Conservation (phyloP, 1,140 invertebrate species). For the Cotesia chilonis region DNA sequence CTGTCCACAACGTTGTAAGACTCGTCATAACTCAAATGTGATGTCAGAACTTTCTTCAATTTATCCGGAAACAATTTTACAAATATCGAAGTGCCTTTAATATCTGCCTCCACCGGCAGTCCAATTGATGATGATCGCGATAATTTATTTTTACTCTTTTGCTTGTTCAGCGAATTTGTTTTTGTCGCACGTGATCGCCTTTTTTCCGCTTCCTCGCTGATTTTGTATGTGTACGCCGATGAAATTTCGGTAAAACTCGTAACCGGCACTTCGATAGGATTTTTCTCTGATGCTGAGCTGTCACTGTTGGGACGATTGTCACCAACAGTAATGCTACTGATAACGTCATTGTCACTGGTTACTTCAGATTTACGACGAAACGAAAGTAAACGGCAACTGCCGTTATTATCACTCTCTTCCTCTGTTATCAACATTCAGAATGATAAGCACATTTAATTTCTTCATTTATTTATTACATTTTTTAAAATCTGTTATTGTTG, state of each 20-base stretch:
- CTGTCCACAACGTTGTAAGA: constrained; percentile 26
- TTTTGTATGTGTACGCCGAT: constrained; percentile 17
- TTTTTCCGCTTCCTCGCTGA: no score
- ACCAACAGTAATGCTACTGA: no score
- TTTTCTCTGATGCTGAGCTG: constrained; percentile 9
- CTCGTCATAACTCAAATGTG: not conserved
- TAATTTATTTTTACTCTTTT: constrained; percentile 20
- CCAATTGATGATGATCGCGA: constrained; percentile 29
- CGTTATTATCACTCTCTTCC: constrained; percentile 53
- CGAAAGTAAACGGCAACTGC: constrained; percentile 60
- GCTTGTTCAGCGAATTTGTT: constrained; percentile 21
- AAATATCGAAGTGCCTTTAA: constrained; percentile 28
- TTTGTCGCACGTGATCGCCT: not conserved
- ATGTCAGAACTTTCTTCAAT: constrained; percentile 21
- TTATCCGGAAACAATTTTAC: constrained; percentile 28
- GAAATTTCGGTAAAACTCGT: constrained; percentile 30
- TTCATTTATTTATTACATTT: constrained; percentile 17
- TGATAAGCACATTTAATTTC: constrained; percentile 28
- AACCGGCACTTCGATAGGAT: constrained; percentile 25
- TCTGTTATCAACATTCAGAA: constrained; percentile 60
- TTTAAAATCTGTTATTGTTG: not conserved
- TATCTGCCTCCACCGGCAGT: constrained; percentile 21
- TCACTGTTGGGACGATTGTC: no score
- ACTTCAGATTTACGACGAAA: constrained; percentile 50
- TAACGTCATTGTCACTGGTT: constrained; percentile 42